Base-by-base conservation (phyloP, 1,140 invertebrate genomes). In the Dolichoris vasculosae region DNA sequence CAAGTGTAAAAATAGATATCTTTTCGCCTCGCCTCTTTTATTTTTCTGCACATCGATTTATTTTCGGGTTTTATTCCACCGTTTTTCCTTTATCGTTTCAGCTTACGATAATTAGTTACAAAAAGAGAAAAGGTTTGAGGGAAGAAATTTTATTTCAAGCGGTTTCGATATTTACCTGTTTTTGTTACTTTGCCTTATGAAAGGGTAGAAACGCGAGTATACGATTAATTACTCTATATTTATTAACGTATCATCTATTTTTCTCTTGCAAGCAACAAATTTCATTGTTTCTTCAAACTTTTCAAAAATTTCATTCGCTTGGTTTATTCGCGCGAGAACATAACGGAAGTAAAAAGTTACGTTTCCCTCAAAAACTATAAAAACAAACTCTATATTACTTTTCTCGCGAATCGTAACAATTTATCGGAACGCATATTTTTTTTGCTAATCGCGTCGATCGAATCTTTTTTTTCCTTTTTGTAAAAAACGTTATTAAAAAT, bases 1-100 rank as follows among this genome's bases (percentile, higher is more conserved):
- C 89, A 89, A 90, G 90, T 91, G 90, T 91, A 91, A 91, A 91
- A 91, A 91, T 91, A 91, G 88, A 91, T 89, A 79, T 85, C 46
- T 90, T 89, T 87, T 89, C 88, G 87, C 84, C 86, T 86, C 86
- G 51, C 46, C 85, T 82, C 84, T 86, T 82, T 81, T 88, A 87
- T 69, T 75, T 84, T 86, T 85, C 59, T 59, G 69, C 79, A 51
- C 69, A 85, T 84, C 73, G 80, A 43, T 73, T 84, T 71, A 67
- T 77, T 85, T 64, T 86, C 15, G 32, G 2, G 15, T 40, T 82
- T 87, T 51, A 83, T 30, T 71, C 46, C 13, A 32, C 38, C 8
- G 59, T 46, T 85, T 67, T 48, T 69, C n/a, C 86, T 91, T n/a
- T 67, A 0, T 67, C 48, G 2, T 43, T 67, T 80, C 2, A 80